These are phyloP conservation scores for Meandrusa payeni DNA, from an alignment of 2,888 invertebrate species.

Conservation along the genomic window DNA sequence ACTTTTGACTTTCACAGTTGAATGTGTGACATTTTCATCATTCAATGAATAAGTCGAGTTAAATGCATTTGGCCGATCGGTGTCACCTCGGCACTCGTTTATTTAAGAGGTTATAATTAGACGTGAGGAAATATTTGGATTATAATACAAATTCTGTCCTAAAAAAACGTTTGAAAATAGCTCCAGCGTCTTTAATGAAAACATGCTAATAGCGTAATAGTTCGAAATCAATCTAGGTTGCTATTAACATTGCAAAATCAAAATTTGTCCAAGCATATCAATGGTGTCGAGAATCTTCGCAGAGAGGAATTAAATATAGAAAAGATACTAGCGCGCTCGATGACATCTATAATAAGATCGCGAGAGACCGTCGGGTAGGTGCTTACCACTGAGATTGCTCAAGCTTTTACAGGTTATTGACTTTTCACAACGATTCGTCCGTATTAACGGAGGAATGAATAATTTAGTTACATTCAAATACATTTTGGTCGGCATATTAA, in stretches of 20 bases:
- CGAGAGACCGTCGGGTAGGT: constrained; percentile 71
- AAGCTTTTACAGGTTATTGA: constrained; percentile 74
- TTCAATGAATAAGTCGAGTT: constrained; percentile 5
- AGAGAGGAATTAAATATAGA: constrained; percentile 73
- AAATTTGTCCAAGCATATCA: constrained; percentile 46
- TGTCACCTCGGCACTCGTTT: neutral
- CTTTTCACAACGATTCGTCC: constrained; percentile 42
- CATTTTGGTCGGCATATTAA: no score
- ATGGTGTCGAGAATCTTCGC: constrained; percentile 51
- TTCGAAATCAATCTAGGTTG: constrained; percentile 3
- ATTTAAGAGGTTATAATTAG: constrained; percentile 1
- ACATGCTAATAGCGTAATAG: constrained; percentile 1
- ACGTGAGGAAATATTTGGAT: neutral
- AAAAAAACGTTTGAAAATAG: constrained; percentile 2
- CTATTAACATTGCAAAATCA: constrained; percentile 28
- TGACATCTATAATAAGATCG: constrained; percentile 80
- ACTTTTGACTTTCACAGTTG: constrained; percentile 21
- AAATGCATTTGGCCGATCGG: constrained; percentile 7
- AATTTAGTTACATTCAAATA: constrained; percentile 6
- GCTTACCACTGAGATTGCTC: constrained; percentile 60
- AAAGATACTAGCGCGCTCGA: constrained; percentile 76
- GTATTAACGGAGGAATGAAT: constrained; percentile 15
- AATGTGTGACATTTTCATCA: constrained; percentile 11
- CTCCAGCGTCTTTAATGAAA: constrained; percentile 3
- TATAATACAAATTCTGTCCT: neutral